phyloP scores from a whole-genome alignment of 2,113 vertebrate species.

The Grallaria varia region DNA sequence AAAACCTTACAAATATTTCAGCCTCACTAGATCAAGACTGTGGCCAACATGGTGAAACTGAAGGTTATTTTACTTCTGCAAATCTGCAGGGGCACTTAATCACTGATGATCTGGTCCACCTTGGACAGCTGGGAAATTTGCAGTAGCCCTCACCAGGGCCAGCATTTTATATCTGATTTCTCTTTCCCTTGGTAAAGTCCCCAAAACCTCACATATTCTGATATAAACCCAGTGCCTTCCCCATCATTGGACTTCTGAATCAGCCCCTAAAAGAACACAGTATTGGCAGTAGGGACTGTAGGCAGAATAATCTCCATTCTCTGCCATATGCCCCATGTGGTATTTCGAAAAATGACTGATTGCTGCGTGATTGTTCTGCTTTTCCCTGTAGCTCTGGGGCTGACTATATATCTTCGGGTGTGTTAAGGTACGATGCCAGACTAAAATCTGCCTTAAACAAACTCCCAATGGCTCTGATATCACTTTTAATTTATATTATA shows the following conservation, averaged over 20 bases:
- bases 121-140: neutral
- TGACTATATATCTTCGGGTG: slow-evolving; percentile 17
- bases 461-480: slow-evolving; percentile 50
- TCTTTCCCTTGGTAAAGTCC: neutral
- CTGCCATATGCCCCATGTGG: slow-evolving; percentile 14
- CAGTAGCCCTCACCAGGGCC: neutral
- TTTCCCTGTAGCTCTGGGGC: slow-evolving; percentile 37
- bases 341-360: slow-evolving; percentile 27
- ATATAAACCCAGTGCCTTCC: neutral
- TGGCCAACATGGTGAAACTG: neutral
- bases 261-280: neutral
- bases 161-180: neutral
- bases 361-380: neutral
- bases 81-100: neutral
- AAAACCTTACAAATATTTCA: neutral
- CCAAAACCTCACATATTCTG: neutral
- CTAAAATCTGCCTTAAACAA: slow-evolving; percentile 56
- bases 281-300: neutral
- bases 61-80: neutral
- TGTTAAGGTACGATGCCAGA: slow-evolving; percentile 36
- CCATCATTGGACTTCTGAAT: neutral
- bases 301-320: neutral
- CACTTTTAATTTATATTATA: slow-evolving; percentile 70
- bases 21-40: neutral
- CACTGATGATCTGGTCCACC: neutral